A percentile compares a stretch with the other conserved stretches of the same genome.
phyloP scores from a whole-genome alignment of 2,113 vertebrate genomes.

The Leiothrix lutea region DNA sequence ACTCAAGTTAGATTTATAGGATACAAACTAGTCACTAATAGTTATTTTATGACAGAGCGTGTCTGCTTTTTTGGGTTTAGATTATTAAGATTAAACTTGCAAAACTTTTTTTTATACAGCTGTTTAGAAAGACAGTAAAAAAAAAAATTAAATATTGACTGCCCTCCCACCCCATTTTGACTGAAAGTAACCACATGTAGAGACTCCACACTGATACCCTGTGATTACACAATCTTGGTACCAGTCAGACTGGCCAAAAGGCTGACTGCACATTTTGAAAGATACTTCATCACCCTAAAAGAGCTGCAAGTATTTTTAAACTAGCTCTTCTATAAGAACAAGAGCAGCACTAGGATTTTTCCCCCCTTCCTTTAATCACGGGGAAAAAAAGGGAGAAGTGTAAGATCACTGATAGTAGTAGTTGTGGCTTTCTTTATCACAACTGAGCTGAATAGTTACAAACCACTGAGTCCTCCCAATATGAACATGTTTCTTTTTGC shows the following conservation, averaged over 20 bases:
- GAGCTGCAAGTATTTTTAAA: not conserved
- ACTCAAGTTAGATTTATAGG: conserved; percentile 85
- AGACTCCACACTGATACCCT: not conserved
- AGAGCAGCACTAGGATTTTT: not conserved
- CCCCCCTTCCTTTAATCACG: not conserved
- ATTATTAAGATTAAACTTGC: conserved; percentile 81
- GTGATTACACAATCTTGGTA: not conserved
- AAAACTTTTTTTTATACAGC: conserved; percentile 74
- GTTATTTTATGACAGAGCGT: conserved; percentile 84
- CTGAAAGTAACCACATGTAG: not conserved
- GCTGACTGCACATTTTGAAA: not conserved
- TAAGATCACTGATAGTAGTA: not conserved
- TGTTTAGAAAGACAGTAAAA: conserved; percentile 70
- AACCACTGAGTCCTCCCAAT: not conserved
- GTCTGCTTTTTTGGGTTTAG: conserved; percentile 71
- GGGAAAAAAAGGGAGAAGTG: not conserved
- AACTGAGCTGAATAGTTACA: not conserved
- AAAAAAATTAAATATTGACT: conserved; percentile 49
- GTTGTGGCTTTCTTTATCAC: not conserved
- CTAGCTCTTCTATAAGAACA: not conserved
- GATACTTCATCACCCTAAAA: not conserved
- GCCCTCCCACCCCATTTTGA: not conserved
- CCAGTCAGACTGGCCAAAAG: not conserved
- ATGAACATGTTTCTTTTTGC: not conserved
- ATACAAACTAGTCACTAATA: conserved; percentile 88